Base-by-base conservation (phyloP, 2,797 vertebrate genomes). In the Pseudotriccus pelzelni region DNA sequence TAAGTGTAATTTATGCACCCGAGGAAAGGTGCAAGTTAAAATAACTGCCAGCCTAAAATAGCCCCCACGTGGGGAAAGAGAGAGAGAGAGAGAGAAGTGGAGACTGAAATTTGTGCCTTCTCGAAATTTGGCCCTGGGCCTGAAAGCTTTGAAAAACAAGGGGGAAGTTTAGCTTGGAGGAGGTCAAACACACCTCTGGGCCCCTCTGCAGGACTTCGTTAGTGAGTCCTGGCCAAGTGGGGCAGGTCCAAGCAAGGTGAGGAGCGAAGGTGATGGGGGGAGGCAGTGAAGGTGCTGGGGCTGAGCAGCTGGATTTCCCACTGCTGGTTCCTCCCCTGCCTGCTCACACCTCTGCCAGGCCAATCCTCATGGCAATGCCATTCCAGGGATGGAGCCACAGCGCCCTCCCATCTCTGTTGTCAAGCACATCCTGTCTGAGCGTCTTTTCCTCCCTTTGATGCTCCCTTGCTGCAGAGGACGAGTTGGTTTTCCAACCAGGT, bases 1-100 rank as follows among this genome's bases (percentile, higher is more conserved):
- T 84, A 55, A 67, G 75, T 70, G 81, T 94, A 80, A 96, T 93
- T 94, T 96, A 96, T 95, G 95, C 89, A 87, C 80, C 20, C 21
- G 66, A 84, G 43, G 73, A 78, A 94, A 94, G 81, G 92, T 92
- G 81, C 2, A 9, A 89, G 67, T 93, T 84, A 87, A 95, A 95
- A 41, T 22, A 74, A 62, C 70, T 94, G 16, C 43, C 34, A 55
- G 81, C 59, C 72, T 79, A 63, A 93, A 96, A 87, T 41, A 95
- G 46, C 69, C 55, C 58, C 47, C 20, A 11, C 1, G 14, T 58
- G 46, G 34, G 46, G 60, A 69, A 55, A 9, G n/a, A 67, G 81
- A 13, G 22, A 46, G 20, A 46, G 22, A 46, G 46, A 46, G 73
- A 44, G 60, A 63, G 4, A 52, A 70, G 34, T 32, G 50, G 58